Evolutionary conservation across 2,113 vertebrate species (phyloP).

Genomic region (Sakesphorus luctuosus): DNA sequence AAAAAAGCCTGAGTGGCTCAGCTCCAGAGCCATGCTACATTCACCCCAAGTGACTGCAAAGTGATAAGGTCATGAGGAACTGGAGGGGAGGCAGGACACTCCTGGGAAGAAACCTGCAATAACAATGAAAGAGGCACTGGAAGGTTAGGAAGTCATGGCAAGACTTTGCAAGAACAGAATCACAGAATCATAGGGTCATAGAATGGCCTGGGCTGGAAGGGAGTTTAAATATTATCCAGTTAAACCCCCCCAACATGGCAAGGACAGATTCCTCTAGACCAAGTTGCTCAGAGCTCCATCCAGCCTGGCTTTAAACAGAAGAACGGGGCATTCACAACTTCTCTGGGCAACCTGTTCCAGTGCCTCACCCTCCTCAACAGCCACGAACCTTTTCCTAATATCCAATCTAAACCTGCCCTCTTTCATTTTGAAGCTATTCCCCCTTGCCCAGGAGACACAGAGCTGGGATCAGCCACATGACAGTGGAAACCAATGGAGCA

Average conservation of each 20-base stretch:
- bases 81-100: not conserved
- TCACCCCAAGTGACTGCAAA: not conserved
- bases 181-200: not conserved
- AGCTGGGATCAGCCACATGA: not conserved
- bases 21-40: not conserved
- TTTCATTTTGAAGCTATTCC: not conserved
- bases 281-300: not conserved
- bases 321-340: not conserved
- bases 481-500: not conserved
- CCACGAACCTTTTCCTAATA: not conserved
- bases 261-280: rapidly evolving
- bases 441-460: not conserved
- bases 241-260: not conserved
- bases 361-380: not conserved
- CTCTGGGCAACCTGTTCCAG: not conserved
- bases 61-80: not conserved
- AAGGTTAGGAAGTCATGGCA: not conserved
- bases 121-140: not conserved
- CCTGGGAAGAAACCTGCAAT: not conserved
- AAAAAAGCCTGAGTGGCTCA: not conserved
- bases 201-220: not conserved
- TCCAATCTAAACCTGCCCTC: not conserved
- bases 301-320: not conserved
- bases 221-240: rapidly evolving
- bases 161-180: not conserved